Base-by-base conservation (phyloP, 2,888 invertebrate species). In the Philaethria dido region DNA sequence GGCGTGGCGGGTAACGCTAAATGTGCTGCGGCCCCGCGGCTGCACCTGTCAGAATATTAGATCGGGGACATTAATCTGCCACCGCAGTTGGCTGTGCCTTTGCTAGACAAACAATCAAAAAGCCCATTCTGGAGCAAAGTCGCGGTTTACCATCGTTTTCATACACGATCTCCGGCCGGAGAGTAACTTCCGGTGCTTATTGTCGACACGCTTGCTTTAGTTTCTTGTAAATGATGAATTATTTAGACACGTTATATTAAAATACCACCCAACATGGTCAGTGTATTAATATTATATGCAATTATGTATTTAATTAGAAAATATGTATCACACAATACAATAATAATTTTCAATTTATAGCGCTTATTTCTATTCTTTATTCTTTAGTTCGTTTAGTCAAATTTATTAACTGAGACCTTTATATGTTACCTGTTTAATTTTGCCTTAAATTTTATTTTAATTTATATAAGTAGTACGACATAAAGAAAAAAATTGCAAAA, bases 31-130 rank as follows among this genome's bases (percentile, higher is more conserved):
- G 74, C 71, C 73, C 64, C 62, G 74, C 73, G 75, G 69, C 75
- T 67, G 80, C 86, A 84, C 82, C 84, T 86, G 88, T 85, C 90
- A 86, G 84, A 85, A 87, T 89, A 88, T 87, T 86, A 88, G 84
- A 90, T 91, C 79, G 88, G 72, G 77, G 80, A 79, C 85, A 91
- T 91, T 86, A 90, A 88, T 91, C 86, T 83, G 81, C 76, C 74
- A 79, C 77, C 83, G 76, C 77, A 76, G 69, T 70, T 62, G 64
- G 59, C 69, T 68, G 70, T 64, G 69, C 67, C 72, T 54, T 66
- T 69, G 66, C 72, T 72, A 74, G 77, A 72, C 82, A 79, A 79
- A 81, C 85, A 89, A 89, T 89, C 89, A 84, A 83, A 87, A 84
- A 83, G 80, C 85, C 80, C 75, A 86, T 86, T 86, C 82, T 83